Conservation (phyloP, 2,797 vertebrate species). For the Channa striata region DNA sequence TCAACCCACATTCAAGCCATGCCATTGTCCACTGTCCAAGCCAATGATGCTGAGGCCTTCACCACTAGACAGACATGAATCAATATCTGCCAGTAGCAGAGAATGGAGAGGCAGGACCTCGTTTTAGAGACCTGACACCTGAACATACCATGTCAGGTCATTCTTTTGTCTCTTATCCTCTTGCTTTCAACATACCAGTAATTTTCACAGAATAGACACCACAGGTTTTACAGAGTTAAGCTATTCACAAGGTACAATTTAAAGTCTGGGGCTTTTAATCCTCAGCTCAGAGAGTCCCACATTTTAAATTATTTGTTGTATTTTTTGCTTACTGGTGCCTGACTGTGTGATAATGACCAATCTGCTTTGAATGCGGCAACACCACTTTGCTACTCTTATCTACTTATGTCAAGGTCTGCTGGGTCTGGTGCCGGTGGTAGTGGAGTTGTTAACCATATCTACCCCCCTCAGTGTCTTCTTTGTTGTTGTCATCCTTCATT, state of each 20-base stretch:
- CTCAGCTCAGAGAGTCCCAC: neutral
- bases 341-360: slow-evolving; percentile 5
- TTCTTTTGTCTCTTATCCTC: slow-evolving; percentile 40
- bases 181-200: slow-evolving; percentile 16
- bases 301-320: slow-evolving; percentile 13
- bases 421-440: neutral
- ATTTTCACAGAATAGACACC: slow-evolving; percentile 22
- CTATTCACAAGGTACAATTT: neutral
- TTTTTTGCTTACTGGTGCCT: slow-evolving; percentile 5
- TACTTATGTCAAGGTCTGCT: neutral
- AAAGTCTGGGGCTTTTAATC: neutral
- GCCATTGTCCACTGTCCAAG: slow-evolving; percentile 48
- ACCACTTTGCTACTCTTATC: neutral
- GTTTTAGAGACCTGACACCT: slow-evolving; percentile 50
- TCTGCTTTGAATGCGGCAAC: slow-evolving; percentile 7
- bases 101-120: slow-evolving; percentile 39
- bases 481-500: neutral
- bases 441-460: neutral
- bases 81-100: slow-evolving; percentile 61
- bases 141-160: slow-evolving; percentile 41
- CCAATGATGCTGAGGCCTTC: slow-evolving; percentile 49
- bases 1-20: slow-evolving; percentile 26
- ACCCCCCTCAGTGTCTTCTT: neutral
- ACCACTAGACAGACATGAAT: slow-evolving; percentile 53
- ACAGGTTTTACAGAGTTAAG: slow-evolving; percentile 8